Conservation (phyloP, 1,140 invertebrate species). For the Microvelia longipes region DNA sequence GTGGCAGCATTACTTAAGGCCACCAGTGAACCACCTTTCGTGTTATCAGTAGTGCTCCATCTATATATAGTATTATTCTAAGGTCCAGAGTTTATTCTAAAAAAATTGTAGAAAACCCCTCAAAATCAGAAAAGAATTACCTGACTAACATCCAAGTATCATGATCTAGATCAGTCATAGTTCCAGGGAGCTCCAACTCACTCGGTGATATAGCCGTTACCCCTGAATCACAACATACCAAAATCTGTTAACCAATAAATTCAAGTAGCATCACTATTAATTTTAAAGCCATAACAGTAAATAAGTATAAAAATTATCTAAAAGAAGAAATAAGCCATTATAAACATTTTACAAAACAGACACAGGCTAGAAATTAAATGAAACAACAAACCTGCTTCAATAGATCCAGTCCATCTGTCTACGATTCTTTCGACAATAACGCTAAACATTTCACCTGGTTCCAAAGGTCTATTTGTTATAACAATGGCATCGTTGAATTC, state of each 20-base stretch:
- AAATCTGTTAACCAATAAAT: neutral
- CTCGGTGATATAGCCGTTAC: conserved; percentile 76
- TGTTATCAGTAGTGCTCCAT: too few species aligned
- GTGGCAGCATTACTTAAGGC: too few species aligned
- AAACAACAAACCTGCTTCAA: conserved; percentile 59
- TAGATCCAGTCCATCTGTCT: conserved; percentile 77
- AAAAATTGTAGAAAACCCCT: too few species aligned
- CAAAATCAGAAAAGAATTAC: too few species aligned
- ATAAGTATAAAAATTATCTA: too few species aligned
- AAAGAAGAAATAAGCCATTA: too few species aligned
- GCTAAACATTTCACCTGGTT: conserved; percentile 84
- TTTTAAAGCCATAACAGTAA: too few species aligned
- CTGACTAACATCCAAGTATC: conserved; percentile 87
- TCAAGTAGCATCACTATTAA: neutral
- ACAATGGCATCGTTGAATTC: conserved; percentile 92
- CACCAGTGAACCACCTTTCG: too few species aligned
- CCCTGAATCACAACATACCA: conserved; percentile 32
- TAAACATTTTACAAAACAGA: too few species aligned
- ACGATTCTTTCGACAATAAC: conserved; percentile 82
- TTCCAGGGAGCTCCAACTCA: conserved; percentile 70
- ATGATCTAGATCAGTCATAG: conserved; percentile 79
- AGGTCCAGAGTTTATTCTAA: too few species aligned
- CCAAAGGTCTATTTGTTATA: conserved; percentile 69
- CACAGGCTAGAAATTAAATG: too few species aligned
- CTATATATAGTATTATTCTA: too few species aligned